phyloP scores from a whole-genome alignment of 2,113 vertebrate species.

The Marmota monax region DNA sequence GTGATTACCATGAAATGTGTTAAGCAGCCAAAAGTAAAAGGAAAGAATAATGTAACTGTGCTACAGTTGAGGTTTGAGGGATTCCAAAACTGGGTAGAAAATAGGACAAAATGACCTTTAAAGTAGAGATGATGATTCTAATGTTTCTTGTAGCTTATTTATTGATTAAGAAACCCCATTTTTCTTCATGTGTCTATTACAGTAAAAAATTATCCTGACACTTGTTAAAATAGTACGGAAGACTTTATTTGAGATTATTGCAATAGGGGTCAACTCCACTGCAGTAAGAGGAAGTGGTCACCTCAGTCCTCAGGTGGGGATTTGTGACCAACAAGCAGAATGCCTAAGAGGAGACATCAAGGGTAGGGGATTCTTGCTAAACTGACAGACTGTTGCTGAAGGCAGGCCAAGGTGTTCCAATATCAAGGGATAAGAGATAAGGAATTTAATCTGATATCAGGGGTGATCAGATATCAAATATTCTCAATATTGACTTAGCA shows the following conservation, averaged over 20 bases:
- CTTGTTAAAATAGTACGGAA: conserved; percentile 8
- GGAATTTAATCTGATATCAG: background rate
- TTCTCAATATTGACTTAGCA: background rate
- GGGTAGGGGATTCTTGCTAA: background rate
- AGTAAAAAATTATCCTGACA: conserved; percentile 35
- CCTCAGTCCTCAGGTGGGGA: background rate
- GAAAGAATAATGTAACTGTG: background rate
- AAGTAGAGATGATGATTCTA: background rate
- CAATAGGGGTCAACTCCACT: background rate
- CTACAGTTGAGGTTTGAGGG: conserved; percentile 39
- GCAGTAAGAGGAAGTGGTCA: background rate
- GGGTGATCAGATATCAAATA: background rate
- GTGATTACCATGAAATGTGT: conserved; percentile 85
- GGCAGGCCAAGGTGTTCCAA: background rate
- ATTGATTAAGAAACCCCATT: background rate
- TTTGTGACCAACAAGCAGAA: background rate
- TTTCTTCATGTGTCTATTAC: background rate
- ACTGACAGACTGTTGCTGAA: background rate
- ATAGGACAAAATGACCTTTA: conserved; percentile 32
- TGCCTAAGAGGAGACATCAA: background rate
- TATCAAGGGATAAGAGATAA: background rate
- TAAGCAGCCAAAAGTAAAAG: conserved; percentile 80
- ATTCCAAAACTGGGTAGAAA: conserved; percentile 28
- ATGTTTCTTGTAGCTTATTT: background rate
- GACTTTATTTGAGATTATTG: background rate